phyloP scores from a whole-genome alignment of 2,113 vertebrate genomes.

The Menura novaehollandiae region DNA sequence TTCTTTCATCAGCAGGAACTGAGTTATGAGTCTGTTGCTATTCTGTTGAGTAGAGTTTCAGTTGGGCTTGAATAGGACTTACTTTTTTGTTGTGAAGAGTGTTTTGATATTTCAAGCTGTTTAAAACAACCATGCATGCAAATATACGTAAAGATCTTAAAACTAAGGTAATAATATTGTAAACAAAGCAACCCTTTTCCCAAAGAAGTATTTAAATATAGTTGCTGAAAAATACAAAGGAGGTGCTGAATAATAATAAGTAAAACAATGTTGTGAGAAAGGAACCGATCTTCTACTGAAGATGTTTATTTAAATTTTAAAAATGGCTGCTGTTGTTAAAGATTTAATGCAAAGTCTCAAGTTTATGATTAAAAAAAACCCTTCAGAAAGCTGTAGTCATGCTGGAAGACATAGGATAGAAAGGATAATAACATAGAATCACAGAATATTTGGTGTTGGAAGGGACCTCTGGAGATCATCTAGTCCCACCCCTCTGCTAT shows the following conservation, averaged over 20 bases:
- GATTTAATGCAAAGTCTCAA: not conserved
- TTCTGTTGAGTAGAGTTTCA: not conserved
- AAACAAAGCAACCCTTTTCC: not conserved
- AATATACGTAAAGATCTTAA: not conserved
- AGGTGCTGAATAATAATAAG: not conserved
- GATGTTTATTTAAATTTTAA: not conserved
- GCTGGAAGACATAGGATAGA: not conserved
- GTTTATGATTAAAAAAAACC: not conserved
- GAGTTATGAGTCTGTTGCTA: not conserved
- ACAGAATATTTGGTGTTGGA: not conserved
- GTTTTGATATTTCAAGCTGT: not conserved
- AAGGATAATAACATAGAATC: not conserved
- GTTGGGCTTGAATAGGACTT: not conserved
- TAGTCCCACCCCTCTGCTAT: not conserved
- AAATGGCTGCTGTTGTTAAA: not conserved
- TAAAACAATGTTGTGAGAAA: not conserved
- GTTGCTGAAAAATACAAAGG: not conserved
- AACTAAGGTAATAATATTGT: not conserved
- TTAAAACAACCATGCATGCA: not conserved
- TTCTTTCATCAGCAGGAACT: constrained; percentile 25
- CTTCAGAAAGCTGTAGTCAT: not conserved
- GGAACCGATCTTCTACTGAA: not conserved
- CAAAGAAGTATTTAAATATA: not conserved
- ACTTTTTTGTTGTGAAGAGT: not conserved
- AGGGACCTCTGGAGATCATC: not conserved